These are phyloP conservation scores for Pantala flavescens DNA, from an alignment of 1,140 invertebrate genomes.

Conservation along the genomic window DNA sequence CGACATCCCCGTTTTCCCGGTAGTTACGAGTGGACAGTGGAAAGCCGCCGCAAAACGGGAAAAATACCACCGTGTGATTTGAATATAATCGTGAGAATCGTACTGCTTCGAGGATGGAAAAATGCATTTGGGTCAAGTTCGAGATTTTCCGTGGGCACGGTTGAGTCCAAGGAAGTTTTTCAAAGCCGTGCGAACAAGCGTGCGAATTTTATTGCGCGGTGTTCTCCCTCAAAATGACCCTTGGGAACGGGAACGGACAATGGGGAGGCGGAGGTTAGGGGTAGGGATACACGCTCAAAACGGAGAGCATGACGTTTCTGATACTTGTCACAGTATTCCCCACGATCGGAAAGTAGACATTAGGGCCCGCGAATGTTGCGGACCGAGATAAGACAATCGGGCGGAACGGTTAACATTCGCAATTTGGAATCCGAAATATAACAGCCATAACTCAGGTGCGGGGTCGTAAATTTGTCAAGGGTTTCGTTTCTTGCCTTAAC, in stretches of 20 bases:
- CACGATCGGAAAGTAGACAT: no score
- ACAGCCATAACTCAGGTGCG: no score
- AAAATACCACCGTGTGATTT: not conserved
- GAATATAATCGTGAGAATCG: conserved; percentile 9
- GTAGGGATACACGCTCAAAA: not conserved
- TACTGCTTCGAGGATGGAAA: not conserved
- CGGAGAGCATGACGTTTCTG: no score
- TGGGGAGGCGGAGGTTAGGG: not conserved
- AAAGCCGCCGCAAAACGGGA: not conserved
- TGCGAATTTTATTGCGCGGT: not conserved
- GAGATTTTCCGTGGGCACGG: not conserved
- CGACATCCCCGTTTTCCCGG: no score
- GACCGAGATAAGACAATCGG: no score
- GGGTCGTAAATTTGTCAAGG: no score
- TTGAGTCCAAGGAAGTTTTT: not conserved
- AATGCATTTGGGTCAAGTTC: not conserved
- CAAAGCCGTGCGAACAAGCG: conserved; percentile 2
- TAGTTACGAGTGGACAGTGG: not conserved
- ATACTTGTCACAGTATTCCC: no score
- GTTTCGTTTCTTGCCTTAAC: no score
- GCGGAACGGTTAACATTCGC: no score
- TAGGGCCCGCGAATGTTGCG: no score
- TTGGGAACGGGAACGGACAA: not conserved
- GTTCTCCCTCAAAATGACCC: not conserved
- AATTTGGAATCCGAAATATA: no score